Conservation (phyloP, 2,797 vertebrate genomes). For the Tolypeutes matacus region DNA sequence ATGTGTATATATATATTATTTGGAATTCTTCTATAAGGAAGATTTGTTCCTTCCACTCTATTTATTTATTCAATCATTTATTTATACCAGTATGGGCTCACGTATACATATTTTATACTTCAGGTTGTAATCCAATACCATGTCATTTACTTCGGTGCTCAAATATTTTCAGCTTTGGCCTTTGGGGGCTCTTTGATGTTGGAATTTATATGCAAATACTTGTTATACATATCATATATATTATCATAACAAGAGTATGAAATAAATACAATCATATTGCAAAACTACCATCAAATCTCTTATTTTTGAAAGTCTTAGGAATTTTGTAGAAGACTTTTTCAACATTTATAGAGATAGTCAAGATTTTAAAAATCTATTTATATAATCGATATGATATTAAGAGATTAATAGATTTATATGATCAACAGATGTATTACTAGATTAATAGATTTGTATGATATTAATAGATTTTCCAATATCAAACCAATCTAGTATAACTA, state of each 20-base stretch:
- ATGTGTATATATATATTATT: neutral
- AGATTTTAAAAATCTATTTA: neutral
- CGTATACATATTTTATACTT: too few species aligned
- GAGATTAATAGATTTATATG: neutral
- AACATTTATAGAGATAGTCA: neutral
- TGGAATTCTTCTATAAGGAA: too few species aligned
- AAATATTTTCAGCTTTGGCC: neutral
- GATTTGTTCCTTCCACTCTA: too few species aligned
- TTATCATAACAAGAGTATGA: neutral
- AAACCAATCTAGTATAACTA: neutral
- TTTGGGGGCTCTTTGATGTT: too few species aligned
- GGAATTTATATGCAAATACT: too few species aligned
- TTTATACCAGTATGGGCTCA: too few species aligned
- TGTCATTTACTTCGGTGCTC: neutral
- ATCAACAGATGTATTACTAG: neutral
- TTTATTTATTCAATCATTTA: too few species aligned
- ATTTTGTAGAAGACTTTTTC: neutral
- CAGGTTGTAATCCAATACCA: too few species aligned
- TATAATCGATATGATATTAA: neutral
- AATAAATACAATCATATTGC: neutral
- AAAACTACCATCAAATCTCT: neutral
- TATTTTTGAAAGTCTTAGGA: too few species aligned
- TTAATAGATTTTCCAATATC: neutral
- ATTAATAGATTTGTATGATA: neutral
- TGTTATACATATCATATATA: neutral